phyloP scores from a whole-genome alignment of 2,888 invertebrate species.

The Macrophya annulata region DNA sequence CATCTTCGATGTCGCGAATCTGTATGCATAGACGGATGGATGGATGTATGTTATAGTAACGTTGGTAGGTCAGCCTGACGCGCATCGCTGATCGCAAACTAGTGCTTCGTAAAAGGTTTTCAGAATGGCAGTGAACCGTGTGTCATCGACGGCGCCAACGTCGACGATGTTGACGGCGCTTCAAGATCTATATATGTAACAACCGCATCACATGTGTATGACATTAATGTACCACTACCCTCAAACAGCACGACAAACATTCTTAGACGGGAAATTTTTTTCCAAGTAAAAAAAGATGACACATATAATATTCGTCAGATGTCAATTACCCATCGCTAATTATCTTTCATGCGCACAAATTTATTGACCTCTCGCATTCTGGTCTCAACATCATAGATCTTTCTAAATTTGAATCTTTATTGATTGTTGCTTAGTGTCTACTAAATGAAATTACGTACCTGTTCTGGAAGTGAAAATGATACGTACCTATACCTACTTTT shows the following conservation, averaged over 20 bases:
- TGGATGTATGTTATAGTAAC: neutral
- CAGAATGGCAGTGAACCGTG: slow-evolving; percentile 38
- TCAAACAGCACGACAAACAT: neutral
- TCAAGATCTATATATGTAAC: slow-evolving; percentile 27
- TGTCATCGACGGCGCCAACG: slow-evolving; percentile 45
- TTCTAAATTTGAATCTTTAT: neutral
- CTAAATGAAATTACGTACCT: neutral
- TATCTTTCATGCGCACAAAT: no score
- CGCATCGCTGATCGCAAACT: slow-evolving; percentile 1
- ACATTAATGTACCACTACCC: slow-evolving; percentile 18
- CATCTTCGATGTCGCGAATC: slow-evolving; percentile 24
- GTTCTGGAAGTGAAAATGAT: neutral
- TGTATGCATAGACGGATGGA: neutral
- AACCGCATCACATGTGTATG: slow-evolving; percentile 4
- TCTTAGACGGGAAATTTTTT: neutral
- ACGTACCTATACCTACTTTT: no score
- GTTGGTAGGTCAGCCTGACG: slow-evolving; percentile 31
- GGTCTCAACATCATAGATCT: neutral
- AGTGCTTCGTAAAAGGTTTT: slow-evolving; percentile 31
- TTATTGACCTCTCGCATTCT: no score
- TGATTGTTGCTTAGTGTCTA: neutral
- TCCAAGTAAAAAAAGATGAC: neutral
- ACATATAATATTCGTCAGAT: neutral
- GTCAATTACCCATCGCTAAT: neutral
- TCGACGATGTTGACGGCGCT: slow-evolving; percentile 29